Conservation (phyloP, 1,140 invertebrate species). For the Arctopsyche grandis region DNA sequence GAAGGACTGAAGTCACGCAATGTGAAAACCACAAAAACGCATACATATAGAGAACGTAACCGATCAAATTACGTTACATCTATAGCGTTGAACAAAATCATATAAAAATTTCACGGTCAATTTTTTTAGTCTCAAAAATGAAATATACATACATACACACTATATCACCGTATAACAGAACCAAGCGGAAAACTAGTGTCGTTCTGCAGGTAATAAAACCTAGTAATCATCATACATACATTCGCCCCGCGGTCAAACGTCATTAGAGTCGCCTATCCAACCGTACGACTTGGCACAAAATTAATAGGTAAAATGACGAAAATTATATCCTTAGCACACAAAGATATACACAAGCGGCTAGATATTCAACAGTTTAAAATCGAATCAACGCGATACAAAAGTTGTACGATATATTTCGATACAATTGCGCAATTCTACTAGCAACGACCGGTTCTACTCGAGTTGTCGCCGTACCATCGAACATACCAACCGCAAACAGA, state of each 20-base stretch:
- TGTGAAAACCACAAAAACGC: too few species aligned
- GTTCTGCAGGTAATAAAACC: slow-evolving; percentile 12
- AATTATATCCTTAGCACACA: slow-evolving; percentile 12
- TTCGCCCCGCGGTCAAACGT: slow-evolving; percentile 15
- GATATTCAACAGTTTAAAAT: neutral
- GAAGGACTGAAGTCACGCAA: too few species aligned
- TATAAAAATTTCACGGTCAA: too few species aligned
- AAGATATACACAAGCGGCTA: neutral
- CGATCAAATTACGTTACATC: too few species aligned
- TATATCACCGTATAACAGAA: neutral
- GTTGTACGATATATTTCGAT: too few species aligned
- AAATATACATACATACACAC: too few species aligned
- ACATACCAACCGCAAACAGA: neutral
- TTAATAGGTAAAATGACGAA: slow-evolving; percentile 21
- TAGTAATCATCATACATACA: slow-evolving; percentile 6
- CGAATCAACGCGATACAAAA: too few species aligned
- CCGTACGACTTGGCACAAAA: neutral
- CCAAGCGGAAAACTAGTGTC: slow-evolving; percentile 3
- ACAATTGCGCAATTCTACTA: neutral
- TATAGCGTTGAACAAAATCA: too few species aligned
- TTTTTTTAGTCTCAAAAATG: neutral
- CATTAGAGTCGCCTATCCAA: neutral
- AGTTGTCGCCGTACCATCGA: neutral
- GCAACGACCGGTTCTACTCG: neutral
- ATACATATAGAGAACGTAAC: too few species aligned